Evolutionary conservation across 2,113 vertebrate species (phyloP), one percentile per base, ranked within the genome.

Genomic region (Piliocolobus tephrosceles): DNA sequence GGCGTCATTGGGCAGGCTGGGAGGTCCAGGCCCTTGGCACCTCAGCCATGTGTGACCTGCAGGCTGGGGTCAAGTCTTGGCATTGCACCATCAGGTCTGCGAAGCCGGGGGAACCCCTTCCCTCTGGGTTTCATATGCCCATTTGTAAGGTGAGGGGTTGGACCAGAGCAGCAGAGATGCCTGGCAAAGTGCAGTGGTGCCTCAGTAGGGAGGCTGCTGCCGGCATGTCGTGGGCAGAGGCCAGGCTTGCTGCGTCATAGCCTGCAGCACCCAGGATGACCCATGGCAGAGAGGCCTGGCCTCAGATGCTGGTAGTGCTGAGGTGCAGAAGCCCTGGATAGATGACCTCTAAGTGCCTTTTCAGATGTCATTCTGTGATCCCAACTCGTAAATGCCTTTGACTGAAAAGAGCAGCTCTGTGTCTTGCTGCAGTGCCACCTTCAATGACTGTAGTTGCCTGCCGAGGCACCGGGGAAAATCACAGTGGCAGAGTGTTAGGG

Each of bases 361-460:
- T 10, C 25, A 27, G 50, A 4, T 50, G 55, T 12, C 13, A 0
- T 18, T 23, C 35, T 4, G 20, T 30, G 70, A 2, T 9, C n/a
- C 25, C 7, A 1, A 18, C 35, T 52, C 20, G 27, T 40, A 35
- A 7, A 1, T 3, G 40, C 70, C 32, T 80, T 12, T 5, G 20
- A 16, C 40, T 1, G 72, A n/a, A 52, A 6, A 6, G 0, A 1
- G 47, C 1, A 5, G n/a, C 23, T 4, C 40, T 25, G 47, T 45
- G n/a, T 20, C 75, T 45, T 7, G 13, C 2, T 38, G 66, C 50
- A 0, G 6, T 2, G 38, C 40, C 45, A 3, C 5, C 5, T 4
- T 14, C 4, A 30, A 4, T 0, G 2, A 40, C 50, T 0, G 8
- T 9, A 3, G 58, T 1, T 10, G 57, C 8, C 16, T 57, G 61